Conservation (phyloP, 2,113 vertebrate species). For the Sinocyclocheilus anophthalmus region DNA sequence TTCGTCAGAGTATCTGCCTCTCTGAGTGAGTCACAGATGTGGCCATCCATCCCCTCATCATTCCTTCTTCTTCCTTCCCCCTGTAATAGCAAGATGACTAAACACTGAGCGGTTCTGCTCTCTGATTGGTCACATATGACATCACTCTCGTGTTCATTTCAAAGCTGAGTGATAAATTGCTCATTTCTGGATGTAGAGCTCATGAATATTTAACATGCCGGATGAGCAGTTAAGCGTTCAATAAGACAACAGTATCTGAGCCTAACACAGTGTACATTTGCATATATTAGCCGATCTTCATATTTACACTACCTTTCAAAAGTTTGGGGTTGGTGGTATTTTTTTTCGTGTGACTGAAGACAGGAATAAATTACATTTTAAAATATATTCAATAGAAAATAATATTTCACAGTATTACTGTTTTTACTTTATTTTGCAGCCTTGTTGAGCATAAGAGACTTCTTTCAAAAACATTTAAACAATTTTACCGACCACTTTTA, state of each 20-base stretch:
- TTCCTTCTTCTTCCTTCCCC: too few species aligned
- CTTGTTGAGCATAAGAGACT: background rate
- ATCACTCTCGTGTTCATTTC: constrained; percentile 46
- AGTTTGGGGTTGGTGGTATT: background rate
- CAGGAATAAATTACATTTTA: background rate
- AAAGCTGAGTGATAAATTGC: constrained; percentile 13
- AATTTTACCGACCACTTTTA: background rate
- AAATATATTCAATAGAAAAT: background rate
- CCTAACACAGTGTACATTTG: background rate
- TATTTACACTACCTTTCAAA: background rate
- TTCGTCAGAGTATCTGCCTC: background rate
- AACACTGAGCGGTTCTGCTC: constrained; percentile 10
- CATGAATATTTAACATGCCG: constrained; percentile 41
- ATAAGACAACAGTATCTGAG: background rate
- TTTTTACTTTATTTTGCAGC: background rate
- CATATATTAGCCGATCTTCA: constrained; percentile 2
- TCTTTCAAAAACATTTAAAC: background rate
- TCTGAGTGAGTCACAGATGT: constrained; percentile 30
- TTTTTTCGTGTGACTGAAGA: background rate
- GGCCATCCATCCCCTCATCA: too few species aligned
- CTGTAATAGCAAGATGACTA: constrained; percentile 29
- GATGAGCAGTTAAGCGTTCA: background rate
- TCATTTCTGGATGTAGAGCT: background rate
- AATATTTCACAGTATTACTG: too few species aligned
- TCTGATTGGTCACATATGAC: constrained; percentile 47